Percentiles rank a stretch among this genome's conserved stretches.
phyloP scores from a whole-genome alignment of 35 echinoderm and acorn worm species.

The Hemicentrotus pulcherrimus region DNA sequence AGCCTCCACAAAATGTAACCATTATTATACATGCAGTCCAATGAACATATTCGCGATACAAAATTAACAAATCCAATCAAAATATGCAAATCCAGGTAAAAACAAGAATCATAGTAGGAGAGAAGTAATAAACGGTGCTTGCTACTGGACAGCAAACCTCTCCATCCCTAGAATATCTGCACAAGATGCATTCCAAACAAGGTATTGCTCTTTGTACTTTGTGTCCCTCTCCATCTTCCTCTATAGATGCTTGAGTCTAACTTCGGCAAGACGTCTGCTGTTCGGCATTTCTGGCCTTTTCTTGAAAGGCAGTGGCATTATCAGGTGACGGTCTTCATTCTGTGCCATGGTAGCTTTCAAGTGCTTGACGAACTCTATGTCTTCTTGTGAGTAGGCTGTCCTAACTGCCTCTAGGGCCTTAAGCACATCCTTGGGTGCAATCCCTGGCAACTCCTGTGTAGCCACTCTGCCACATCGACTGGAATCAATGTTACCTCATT shows the following conservation, averaged over 20 bases:
- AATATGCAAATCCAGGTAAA: too few species aligned
- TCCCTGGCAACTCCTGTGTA: not conserved
- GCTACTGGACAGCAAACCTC: too few species aligned
- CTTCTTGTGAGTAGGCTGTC: conserved; percentile 32
- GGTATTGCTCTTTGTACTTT: conserved; percentile 32
- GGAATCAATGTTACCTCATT: not conserved
- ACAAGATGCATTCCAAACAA: too few species aligned
- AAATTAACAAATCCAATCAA: too few species aligned
- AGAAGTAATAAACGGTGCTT: too few species aligned
- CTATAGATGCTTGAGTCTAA: conserved; percentile 45
- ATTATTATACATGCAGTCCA: too few species aligned
- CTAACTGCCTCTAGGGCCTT: not conserved
- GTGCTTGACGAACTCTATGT: conserved; percentile 39
- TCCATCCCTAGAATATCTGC: too few species aligned
- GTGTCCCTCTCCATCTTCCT: conserved; percentile 54
- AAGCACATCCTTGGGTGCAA: conserved; percentile 53
- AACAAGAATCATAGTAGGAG: too few species aligned
- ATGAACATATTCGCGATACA: too few species aligned
- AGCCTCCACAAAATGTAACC: too few species aligned
- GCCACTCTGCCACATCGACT: conserved; percentile 35
- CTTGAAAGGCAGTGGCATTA: conserved; percentile 56
- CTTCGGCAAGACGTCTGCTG: conserved; percentile 44
- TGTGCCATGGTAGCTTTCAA: not conserved
- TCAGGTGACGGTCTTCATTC: conserved; percentile 33
- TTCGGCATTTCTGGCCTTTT: conserved; percentile 49